Conservation (phyloP, 2,888 invertebrate genomes). For the Odontothrips loti region DNA sequence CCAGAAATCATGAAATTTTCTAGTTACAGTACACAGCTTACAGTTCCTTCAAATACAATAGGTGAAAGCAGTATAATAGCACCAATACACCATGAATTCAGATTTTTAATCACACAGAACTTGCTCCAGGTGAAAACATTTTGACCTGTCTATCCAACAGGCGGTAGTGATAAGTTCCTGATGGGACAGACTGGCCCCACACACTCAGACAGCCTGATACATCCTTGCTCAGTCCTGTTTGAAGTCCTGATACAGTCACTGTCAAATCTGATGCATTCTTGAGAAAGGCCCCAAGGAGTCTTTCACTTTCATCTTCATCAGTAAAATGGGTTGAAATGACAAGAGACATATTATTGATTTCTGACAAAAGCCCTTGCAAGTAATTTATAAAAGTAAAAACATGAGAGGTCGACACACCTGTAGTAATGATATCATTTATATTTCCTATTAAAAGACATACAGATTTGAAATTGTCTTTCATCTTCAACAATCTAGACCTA, state of each 20-base stretch:
- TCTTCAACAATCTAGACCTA: not conserved
- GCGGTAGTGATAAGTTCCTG: not conserved
- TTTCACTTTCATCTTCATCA: not conserved
- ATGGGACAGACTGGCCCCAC: not conserved
- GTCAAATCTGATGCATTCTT: conserved; percentile 14
- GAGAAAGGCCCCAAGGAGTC: not conserved
- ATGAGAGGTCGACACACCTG: not conserved
- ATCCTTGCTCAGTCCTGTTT: conserved; percentile 5
- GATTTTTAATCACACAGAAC: not conserved
- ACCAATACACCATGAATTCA: no score
- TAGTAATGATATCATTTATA: not conserved
- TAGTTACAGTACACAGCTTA: no score
- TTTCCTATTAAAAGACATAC: conserved; percentile 1
- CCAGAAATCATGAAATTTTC: no score
- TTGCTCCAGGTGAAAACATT: conserved; percentile 12
- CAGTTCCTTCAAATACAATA: no score
- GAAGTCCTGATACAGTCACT: not conserved
- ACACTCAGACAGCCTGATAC: not conserved
- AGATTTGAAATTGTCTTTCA: conserved; percentile 3
- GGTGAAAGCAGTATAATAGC: no score
- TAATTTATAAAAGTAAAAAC: not conserved
- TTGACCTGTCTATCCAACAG: not conserved
- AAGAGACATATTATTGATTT: not conserved
- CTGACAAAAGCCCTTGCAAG: not conserved
- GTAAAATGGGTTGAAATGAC: not conserved